These are phyloP conservation scores for Bostrychus sinensis DNA, from an alignment of 2,113 vertebrate species.

Conservation along the genomic window DNA sequence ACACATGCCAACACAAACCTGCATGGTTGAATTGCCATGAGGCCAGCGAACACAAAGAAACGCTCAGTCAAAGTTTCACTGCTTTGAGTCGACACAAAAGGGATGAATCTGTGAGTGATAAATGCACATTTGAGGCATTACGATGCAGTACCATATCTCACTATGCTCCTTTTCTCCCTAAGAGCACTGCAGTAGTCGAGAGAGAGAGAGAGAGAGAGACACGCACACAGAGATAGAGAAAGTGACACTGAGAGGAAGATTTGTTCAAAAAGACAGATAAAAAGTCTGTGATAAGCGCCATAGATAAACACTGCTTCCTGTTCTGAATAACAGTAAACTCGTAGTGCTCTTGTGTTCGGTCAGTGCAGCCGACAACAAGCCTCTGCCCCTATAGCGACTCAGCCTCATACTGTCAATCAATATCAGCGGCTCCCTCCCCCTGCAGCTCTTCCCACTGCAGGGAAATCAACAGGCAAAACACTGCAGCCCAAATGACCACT, in stretches of 20 bases:
- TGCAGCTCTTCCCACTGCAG: constrained; percentile 53
- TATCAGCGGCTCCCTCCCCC: constrained; percentile 46
- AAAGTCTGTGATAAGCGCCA: constrained; percentile 5
- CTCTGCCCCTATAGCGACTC: constrained; percentile 27
- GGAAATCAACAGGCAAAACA: constrained; percentile 16
- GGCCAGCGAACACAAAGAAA: constrained; percentile 18
- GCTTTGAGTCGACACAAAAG: constrained; percentile 18
- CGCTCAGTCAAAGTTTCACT: constrained; percentile 29
- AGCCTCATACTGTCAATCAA: constrained; percentile 63
- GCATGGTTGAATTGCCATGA: neutral
- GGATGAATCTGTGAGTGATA: constrained; percentile 45
- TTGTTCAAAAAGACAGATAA: constrained; percentile 12
- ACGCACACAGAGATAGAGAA: constrained; percentile 14
- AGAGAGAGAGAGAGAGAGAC: constrained; percentile 26
- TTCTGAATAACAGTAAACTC: constrained; percentile 4
- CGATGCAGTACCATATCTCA: constrained; percentile 74
- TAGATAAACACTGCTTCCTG: neutral
- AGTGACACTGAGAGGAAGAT: constrained; percentile 16
- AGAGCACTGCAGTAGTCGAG: constrained; percentile 67
- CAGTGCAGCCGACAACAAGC: constrained; percentile 31
- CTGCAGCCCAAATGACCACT: constrained; percentile 11
- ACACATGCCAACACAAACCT: neutral
- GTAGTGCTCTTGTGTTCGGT: constrained; percentile 17
- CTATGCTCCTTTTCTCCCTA: constrained; percentile 64
- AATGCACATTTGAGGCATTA: constrained; percentile 63